Evolutionary conservation across 2,113 vertebrate genomes (phyloP).

Genomic region (Gobio gobio): DNA sequence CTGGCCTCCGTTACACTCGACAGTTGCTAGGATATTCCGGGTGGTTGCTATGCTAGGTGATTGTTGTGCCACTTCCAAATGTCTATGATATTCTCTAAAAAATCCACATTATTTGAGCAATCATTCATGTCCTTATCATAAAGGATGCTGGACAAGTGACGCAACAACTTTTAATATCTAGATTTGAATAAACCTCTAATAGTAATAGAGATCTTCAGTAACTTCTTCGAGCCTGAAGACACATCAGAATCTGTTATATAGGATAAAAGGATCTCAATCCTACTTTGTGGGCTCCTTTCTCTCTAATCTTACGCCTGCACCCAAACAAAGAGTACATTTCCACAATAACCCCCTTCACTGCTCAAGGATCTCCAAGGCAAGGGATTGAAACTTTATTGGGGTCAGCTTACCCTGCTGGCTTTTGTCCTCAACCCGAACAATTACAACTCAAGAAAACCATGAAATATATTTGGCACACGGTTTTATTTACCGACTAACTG

Average conservation of each 20-base stretch:
- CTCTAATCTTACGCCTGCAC: conserved; percentile 22
- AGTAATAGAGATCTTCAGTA: neutral
- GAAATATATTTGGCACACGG: neutral
- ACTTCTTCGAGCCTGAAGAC: neutral
- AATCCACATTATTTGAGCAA: neutral
- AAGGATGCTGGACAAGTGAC: no score
- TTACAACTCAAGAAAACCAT: neutral
- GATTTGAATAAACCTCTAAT: neutral
- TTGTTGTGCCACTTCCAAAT: neutral
- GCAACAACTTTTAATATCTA: no score
- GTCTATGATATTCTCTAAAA: neutral
- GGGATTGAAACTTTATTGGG: conserved; percentile 22
- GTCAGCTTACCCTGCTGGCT: conserved; percentile 31
- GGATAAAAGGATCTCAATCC: neutral
- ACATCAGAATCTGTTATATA: conserved; percentile 5
- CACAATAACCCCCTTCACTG: conserved; percentile 22
- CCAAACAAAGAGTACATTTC: conserved; percentile 32
- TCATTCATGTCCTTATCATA: no score
- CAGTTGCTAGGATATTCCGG: no score
- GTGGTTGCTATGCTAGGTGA: no score
- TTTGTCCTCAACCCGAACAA: neutral
- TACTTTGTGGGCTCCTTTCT: neutral
- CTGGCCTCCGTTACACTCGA: no score
- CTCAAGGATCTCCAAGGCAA: conserved; percentile 1
- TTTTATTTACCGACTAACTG: neutral